Conservation (phyloP, 2,113 vertebrate species). For the Malurus elegans region DNA sequence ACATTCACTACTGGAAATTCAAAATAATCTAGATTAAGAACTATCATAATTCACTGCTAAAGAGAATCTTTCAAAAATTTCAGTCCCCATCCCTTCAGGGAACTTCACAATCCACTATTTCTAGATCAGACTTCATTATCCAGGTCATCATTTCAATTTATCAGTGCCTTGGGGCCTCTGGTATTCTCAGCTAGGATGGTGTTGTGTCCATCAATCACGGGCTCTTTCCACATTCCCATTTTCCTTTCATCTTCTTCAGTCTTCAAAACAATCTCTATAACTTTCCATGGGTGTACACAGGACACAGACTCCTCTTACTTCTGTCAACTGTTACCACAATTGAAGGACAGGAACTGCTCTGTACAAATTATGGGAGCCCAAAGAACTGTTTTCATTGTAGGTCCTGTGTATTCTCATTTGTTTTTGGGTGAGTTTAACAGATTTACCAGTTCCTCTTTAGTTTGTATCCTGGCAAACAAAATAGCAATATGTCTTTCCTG, state of each 20-base stretch:
- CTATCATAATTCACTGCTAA: conserved; percentile 33
- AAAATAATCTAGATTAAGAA: conserved; percentile 16
- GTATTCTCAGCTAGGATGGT: conserved; percentile 32
- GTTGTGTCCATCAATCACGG: conserved; percentile 56
- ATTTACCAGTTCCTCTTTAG: background rate
- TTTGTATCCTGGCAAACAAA: background rate
- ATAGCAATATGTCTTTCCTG: background rate
- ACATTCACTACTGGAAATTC: conserved; percentile 27
- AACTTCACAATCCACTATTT: conserved; percentile 35
- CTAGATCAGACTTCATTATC: conserved; percentile 58
- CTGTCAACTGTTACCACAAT: background rate
- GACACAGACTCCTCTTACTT: background rate
- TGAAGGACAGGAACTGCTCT: background rate
- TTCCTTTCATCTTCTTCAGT: conserved; percentile 33
- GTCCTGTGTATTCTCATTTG: background rate
- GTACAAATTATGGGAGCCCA: background rate
- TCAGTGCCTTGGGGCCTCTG: conserved; percentile 39
- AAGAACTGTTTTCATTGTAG: background rate
- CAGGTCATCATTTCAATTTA: conserved; percentile 66
- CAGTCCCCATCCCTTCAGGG: conserved; percentile 9
- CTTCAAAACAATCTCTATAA: background rate
- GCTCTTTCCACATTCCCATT: background rate
- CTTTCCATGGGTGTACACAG: background rate
- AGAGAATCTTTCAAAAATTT: conserved; percentile 22
- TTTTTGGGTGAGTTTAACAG: background rate